Conservation (phyloP, 2,888 invertebrate genomes). For the Monoplex corrugatus region DNA sequence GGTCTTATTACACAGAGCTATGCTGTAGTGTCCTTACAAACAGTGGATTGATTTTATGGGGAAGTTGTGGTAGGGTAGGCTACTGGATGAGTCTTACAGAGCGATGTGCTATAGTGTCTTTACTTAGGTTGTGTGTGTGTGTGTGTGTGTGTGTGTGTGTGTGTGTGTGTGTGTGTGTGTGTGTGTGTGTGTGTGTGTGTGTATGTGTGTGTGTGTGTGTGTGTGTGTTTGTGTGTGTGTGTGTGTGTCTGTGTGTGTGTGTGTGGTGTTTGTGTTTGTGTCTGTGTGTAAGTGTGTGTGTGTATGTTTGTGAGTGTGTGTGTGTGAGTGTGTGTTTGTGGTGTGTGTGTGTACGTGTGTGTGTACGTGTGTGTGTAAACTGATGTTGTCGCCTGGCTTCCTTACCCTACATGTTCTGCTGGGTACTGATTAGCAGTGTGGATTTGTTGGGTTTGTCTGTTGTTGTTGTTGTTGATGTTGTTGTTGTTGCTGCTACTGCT, state of each 20-base stretch:
- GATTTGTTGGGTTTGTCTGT: neutral
- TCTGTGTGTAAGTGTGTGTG: neutral
- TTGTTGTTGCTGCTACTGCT: neutral
- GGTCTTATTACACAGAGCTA: too few relatives aligned
- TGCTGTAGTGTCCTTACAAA: too few relatives aligned
- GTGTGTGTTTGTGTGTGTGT: constrained; percentile 1
- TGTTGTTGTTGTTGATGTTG: neutral
- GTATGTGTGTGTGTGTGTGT: neutral
- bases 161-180: neutral
- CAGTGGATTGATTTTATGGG: too few relatives aligned
- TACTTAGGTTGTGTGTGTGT: constrained; percentile 18
- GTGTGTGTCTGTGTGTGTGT: neutral
- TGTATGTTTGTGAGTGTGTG: neutral
- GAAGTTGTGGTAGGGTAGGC: too few relatives aligned
- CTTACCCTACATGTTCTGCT: neutral
- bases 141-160: neutral
- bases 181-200: neutral
- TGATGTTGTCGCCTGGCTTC: neutral
- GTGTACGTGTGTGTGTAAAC: neutral
- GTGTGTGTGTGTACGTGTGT: constrained; percentile 12
- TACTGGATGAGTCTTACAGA: too few relatives aligned
- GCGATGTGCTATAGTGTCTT: too few relatives aligned
- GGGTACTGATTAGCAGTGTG: neutral
- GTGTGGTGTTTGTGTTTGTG: neutral
- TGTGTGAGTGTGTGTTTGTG: neutral